A percentile compares a stretch with the other conserved stretches of the same genome.
Conservation (phyloP, 2,113 vertebrate genomes). For the Grallaria varia region DNA sequence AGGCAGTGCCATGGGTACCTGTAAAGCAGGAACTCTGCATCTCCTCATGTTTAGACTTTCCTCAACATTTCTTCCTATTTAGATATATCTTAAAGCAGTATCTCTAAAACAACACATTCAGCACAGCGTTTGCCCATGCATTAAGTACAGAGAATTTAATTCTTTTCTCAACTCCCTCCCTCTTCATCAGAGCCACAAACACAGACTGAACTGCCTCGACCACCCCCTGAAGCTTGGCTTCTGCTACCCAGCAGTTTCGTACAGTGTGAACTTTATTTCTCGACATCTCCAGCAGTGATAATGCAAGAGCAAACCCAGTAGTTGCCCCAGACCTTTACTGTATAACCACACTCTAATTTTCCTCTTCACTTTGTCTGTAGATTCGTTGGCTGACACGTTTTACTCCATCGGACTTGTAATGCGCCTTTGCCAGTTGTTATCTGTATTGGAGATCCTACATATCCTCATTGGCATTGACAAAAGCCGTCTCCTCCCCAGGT, state of each 20-base stretch:
- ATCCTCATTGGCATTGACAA: conserved; percentile 84
- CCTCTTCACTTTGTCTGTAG: conserved; percentile 55
- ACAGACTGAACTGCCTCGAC: accelerated
- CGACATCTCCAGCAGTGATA: not conserved
- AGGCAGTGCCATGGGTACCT: not conserved
- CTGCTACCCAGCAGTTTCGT: not conserved
- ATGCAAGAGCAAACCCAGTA: not conserved
- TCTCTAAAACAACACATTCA: not conserved
- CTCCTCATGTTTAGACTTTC: not conserved
- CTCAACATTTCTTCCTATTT: not conserved
- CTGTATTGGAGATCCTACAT: conserved; percentile 88
- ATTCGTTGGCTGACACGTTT: conserved; percentile 87
- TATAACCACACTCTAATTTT: not conserved
- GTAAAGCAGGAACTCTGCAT: not conserved
- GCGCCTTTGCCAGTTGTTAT: conserved; percentile 87
- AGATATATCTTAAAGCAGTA: not conserved
- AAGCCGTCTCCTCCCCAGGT: conserved; percentile 79
- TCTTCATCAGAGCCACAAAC: not conserved
- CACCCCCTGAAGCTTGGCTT: not conserved
- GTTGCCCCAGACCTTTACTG: not conserved
- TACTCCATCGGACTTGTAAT: conserved; percentile 90
- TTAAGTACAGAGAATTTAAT: not conserved
- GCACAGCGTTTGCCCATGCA: not conserved
- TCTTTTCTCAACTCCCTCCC: not conserved
- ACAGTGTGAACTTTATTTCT: not conserved